phyloP scores from a whole-genome alignment of 2,888 invertebrate species.

The Graphium colonna region DNA sequence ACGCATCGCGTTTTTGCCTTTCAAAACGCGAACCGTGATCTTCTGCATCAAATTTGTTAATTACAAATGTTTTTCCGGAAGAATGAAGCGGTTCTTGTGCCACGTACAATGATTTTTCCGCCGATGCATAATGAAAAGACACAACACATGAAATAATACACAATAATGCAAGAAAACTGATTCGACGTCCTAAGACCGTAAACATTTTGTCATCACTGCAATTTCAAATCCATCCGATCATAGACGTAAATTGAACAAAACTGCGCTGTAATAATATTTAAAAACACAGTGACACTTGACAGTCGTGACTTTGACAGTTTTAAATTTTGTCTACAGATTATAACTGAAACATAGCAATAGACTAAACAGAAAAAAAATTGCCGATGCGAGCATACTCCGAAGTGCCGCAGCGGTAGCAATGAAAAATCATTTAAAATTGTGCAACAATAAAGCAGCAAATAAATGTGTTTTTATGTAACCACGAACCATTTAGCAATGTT shows the following conservation, averaged over 20 bases:
- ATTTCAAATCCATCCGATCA: conserved; percentile 43
- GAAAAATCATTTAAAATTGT: too few species aligned
- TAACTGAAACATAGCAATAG: too few species aligned
- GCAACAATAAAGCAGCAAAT: too few species aligned
- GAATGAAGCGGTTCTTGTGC: conserved; percentile 40
- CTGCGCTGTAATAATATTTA: conserved; percentile 32
- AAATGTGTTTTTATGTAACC: too few species aligned
- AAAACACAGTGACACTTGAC: conserved; percentile 23
- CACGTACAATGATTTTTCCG: conserved; percentile 59
- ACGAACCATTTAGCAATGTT: too few species aligned
- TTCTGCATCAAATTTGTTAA: conserved; percentile 49
- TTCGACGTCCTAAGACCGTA: conserved; percentile 54
- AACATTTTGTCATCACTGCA: conserved; percentile 75
- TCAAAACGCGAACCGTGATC: conserved; percentile 34
- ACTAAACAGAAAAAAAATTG: too few species aligned
- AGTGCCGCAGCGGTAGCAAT: too few species aligned
- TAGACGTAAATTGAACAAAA: conserved; percentile 46
- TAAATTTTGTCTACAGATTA: not conserved
- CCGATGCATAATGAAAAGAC: conserved; percentile 48
- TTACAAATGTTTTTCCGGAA: conserved; percentile 48
- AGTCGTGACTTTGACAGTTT: conserved; percentile 8
- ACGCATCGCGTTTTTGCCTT: conserved; percentile 64
- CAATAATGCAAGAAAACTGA: conserved; percentile 50
- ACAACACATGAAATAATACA: conserved; percentile 50
- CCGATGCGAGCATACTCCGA: too few species aligned